Base-by-base conservation (phyloP, 2,113 vertebrate species). In the Spea bombifrons region DNA sequence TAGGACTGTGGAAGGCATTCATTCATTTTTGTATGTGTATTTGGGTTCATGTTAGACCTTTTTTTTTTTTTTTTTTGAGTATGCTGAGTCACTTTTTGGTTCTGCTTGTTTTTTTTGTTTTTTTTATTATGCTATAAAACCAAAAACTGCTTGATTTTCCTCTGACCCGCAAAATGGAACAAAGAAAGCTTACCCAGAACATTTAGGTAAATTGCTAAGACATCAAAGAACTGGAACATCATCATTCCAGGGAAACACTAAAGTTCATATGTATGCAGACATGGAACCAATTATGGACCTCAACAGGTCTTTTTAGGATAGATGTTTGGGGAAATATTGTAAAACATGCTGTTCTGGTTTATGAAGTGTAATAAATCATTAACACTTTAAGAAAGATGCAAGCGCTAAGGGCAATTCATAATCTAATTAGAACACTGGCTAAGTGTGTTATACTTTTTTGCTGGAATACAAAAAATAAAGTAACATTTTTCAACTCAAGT, bases 231-330 rank as follows among this genome's bases (percentile, higher is more conserved):
- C 49, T 79, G 8, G 47, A 43, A 66, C 65, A 66, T 53, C 64
- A 63, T 46, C 69, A 55, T 79, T 64, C 64, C 70, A 66, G 64
- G 50, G 61, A 66, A 72, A 12, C 70, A 79, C 43, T 66, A 79
- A 46, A 64, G 61, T 61, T 79, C 63, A 66, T 73, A 70, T 79
- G 70, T 71, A 66, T 7, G 43, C 48, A 65, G 47, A 65, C 63
- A 72, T 79, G 76, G 76, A 73, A 73, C 49, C 69, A 79, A 73
- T 79, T 79, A 72, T 73, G 69, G 69, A 66, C 52, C 49, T 59
- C 70, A 79, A 79, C 70, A 73, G 70, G 70, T 79, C 76, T 69
- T 79, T 73, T 64, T 66, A 70, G 76, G 76, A 79, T 70, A 79
- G 70, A 79, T 73, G 76, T 79, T 49, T 44, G 50, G 49, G 52